Evolutionary conservation across 2,888 invertebrate species (phyloP).

Genomic region (Uropetala carovei): DNA sequence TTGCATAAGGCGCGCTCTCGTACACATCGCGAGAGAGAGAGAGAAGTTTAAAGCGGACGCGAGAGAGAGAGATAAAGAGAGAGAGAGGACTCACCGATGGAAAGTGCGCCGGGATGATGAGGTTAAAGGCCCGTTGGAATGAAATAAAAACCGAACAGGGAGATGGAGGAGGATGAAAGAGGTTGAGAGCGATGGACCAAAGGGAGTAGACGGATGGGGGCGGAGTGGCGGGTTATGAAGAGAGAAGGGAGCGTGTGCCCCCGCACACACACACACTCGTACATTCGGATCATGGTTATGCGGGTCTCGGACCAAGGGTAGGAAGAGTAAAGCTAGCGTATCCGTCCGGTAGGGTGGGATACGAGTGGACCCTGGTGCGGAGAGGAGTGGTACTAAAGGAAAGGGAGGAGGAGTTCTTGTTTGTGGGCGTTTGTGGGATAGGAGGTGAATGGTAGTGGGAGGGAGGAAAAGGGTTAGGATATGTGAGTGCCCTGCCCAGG

Average conservation of each 20-base stretch:
- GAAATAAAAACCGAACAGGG: slow-evolving; percentile 42
- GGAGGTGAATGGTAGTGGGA: background rate
- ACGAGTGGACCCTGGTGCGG: background rate
- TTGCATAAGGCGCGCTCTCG: slow-evolving; percentile 41
- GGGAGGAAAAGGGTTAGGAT: slow-evolving; percentile 48
- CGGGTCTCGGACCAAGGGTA: background rate
- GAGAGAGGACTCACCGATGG: background rate
- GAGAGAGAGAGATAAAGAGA: background rate
- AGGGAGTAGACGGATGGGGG: slow-evolving; percentile 30
- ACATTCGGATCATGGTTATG: background rate
- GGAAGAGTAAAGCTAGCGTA: background rate
- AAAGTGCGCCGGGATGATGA: slow-evolving; percentile 47
- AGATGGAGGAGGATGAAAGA: background rate
- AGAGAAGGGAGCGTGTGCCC: background rate
- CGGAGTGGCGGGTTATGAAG: background rate
- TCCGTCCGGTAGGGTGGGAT: background rate
- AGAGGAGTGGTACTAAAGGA: background rate
- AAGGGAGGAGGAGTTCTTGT: background rate
- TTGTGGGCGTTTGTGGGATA: background rate
- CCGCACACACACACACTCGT: background rate
- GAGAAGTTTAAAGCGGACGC: background rate
- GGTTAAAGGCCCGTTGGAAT: slow-evolving; percentile 53
- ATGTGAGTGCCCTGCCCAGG: slow-evolving; percentile 56
- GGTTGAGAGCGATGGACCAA: slow-evolving; percentile 25
- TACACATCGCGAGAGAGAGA: background rate